Conservation (phyloP, 2,113 vertebrate species). For the Percopsis transmontana region DNA sequence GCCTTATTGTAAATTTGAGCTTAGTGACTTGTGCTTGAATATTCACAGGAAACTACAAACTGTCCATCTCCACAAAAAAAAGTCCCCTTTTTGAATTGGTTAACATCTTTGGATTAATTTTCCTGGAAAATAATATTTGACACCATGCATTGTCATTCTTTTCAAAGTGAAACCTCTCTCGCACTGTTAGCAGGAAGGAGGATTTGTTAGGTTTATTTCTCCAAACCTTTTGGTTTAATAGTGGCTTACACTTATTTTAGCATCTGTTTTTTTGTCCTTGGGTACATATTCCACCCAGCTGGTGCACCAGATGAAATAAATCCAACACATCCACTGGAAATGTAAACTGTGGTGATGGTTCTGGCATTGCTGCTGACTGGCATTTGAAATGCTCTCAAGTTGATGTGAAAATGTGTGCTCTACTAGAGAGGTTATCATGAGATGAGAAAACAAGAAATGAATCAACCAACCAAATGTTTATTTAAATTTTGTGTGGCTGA, state of each 20-base stretch:
- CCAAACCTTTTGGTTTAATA: not conserved
- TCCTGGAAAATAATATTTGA: constrained; percentile 4
- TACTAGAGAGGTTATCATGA: constrained; percentile 5
- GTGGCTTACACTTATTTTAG: constrained; percentile 2
- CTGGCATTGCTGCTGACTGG: not conserved
- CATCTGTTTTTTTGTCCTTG: not conserved
- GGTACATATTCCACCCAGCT: constrained; percentile 11
- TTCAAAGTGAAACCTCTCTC: constrained; percentile 25
- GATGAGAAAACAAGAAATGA: constrained; percentile 14
- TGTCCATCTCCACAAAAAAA: constrained; percentile 10
- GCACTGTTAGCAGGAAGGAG: constrained; percentile 19
- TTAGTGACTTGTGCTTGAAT: constrained; percentile 39
- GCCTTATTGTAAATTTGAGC: constrained; percentile 72
- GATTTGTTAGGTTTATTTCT: constrained; percentile 6
- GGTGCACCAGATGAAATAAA: constrained; percentile 31
- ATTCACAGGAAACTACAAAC: constrained; percentile 17
- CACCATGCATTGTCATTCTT: not conserved
- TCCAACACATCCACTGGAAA: constrained; percentile 42
- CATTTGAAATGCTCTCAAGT: constrained; percentile 15
- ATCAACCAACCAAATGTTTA: constrained; percentile 37
- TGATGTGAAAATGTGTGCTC: constrained; percentile 21
- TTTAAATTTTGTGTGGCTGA: constrained; percentile 22
- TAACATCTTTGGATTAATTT: constrained; percentile 19
- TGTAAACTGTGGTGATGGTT: constrained; percentile 6
- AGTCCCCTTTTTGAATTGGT: not conserved